Conservation (phyloP, 2,888 invertebrate genomes). For the Emesis russula region DNA sequence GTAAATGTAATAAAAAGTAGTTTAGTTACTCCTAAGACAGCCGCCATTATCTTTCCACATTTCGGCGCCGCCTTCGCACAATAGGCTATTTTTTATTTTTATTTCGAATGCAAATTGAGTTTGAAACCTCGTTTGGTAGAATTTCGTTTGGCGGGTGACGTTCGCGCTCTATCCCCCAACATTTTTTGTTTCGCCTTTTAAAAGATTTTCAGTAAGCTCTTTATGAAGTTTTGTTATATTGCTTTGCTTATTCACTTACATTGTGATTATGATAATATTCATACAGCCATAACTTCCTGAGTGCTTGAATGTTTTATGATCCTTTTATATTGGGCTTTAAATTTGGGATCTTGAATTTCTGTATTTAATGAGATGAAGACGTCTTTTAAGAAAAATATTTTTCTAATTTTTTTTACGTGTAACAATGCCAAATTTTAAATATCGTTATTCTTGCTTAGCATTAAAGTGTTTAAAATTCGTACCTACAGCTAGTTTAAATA, state of each 20-base stretch:
- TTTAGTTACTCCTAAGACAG: neutral
- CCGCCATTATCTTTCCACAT: neutral
- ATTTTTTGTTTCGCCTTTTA: constrained; percentile 54
- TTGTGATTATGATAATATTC: constrained; percentile 21
- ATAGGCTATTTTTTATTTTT: constrained; percentile 58
- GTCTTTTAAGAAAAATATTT: too few relatives aligned
- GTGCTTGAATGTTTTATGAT: constrained; percentile 9
- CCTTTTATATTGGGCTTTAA: neutral
- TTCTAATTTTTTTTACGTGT: too few relatives aligned
- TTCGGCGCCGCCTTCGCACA: constrained; percentile 26
- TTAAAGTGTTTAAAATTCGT: too few relatives aligned
- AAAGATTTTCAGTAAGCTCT: constrained; percentile 42
- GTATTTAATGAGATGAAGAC: neutral
- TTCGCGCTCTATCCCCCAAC: constrained; percentile 52
- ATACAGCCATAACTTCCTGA: constrained; percentile 8
- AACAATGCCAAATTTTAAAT: too few relatives aligned
- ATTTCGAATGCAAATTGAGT: constrained; percentile 82
- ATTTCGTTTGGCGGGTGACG: constrained; percentile 71
- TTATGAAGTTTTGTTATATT: constrained; percentile 28
- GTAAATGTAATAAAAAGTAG: too few relatives aligned
- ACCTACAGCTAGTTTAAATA: too few relatives aligned
- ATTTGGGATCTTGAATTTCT: neutral
- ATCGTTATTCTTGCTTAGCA: too few relatives aligned
- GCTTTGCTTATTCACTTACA: constrained; percentile 24
- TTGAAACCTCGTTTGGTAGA: constrained; percentile 74